Evolutionary conservation across 2,888 invertebrate species (phyloP).

Genomic region (Eupithecia subfuscata): DNA sequence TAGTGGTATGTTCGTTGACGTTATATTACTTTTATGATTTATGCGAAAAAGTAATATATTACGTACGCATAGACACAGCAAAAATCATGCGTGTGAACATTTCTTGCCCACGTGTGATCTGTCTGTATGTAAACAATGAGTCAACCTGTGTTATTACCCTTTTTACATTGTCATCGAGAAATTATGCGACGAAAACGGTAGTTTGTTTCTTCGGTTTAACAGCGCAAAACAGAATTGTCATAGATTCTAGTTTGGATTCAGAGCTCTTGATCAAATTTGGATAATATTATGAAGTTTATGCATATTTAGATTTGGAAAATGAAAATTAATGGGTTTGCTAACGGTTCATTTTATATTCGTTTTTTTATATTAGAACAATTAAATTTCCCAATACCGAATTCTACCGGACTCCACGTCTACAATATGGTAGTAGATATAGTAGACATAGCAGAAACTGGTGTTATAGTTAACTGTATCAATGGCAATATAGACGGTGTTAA

Average conservation of each 20-base stretch:
- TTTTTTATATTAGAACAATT: background rate
- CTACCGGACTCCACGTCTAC: too few species aligned
- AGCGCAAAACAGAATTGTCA: background rate
- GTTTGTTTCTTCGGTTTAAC: background rate
- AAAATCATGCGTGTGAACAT: slow-evolving; percentile 5
- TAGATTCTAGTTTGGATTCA: background rate
- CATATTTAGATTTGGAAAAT: background rate
- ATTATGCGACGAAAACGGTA: slow-evolving; percentile 24
- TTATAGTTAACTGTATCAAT: background rate
- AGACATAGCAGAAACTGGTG: background rate
- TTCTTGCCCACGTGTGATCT: slow-evolving; percentile 32
- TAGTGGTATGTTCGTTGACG: background rate
- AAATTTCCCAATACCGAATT: background rate
- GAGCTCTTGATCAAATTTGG: background rate
- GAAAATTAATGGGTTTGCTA: background rate
- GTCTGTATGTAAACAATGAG: slow-evolving; percentile 29
- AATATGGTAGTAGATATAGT: too few species aligned
- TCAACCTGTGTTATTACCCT: slow-evolving; percentile 26
- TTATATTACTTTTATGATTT: slow-evolving; percentile 4
- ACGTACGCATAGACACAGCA: slow-evolving; percentile 14
- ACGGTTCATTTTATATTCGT: background rate
- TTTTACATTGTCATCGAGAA: slow-evolving; percentile 37
- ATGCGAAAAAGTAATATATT: background rate
- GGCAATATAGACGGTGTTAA: too few species aligned
- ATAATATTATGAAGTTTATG: background rate